Evolutionary conservation across 2,888 invertebrate species (phyloP).

Genomic region (Cantharis rufa): DNA sequence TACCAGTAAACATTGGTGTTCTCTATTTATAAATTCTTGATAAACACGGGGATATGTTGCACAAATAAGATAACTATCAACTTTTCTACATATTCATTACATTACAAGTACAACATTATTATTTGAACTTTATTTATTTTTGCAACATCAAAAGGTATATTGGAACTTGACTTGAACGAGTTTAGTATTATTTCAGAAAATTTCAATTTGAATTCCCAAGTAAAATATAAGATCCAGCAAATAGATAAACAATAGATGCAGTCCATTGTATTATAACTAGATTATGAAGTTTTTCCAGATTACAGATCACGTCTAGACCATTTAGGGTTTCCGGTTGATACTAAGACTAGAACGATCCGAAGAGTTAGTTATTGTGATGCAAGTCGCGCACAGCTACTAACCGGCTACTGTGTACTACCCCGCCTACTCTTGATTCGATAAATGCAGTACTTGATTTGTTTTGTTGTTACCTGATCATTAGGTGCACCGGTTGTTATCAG

Average conservation of each 20-base stretch:
- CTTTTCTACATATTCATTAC: neutral
- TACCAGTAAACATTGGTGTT: neutral
- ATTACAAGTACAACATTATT: neutral
- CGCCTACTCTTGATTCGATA: slow-evolving; percentile 54
- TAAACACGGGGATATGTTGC: neutral
- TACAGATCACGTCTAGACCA: slow-evolving; percentile 56
- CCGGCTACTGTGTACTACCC: slow-evolving; percentile 45
- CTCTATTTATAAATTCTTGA: neutral
- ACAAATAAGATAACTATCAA: slow-evolving; percentile 2
- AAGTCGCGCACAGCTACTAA: slow-evolving; percentile 48
- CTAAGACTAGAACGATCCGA: slow-evolving; percentile 34
- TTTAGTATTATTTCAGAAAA: neutral
- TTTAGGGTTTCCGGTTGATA: slow-evolving; percentile 53
- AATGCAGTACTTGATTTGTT: slow-evolving; percentile 52
- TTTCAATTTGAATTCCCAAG: slow-evolving; percentile 35
- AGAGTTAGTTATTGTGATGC: slow-evolving; percentile 49
- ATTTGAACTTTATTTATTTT: neutral
- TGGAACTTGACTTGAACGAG: neutral
- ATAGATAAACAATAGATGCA: slow-evolving; percentile 43
- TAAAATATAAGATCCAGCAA: slow-evolving; percentile 39
- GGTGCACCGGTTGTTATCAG: slow-evolving; percentile 42
- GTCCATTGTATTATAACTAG: slow-evolving; percentile 53
- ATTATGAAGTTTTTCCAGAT: slow-evolving; percentile 51
- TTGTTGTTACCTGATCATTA: slow-evolving; percentile 47
- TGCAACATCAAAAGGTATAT: neutral